A percentile compares a stretch with the other conserved stretches of the same genome.
Evolutionary conservation across 2,888 invertebrate species (phyloP).

Genomic region (Lucinisca nassula): DNA sequence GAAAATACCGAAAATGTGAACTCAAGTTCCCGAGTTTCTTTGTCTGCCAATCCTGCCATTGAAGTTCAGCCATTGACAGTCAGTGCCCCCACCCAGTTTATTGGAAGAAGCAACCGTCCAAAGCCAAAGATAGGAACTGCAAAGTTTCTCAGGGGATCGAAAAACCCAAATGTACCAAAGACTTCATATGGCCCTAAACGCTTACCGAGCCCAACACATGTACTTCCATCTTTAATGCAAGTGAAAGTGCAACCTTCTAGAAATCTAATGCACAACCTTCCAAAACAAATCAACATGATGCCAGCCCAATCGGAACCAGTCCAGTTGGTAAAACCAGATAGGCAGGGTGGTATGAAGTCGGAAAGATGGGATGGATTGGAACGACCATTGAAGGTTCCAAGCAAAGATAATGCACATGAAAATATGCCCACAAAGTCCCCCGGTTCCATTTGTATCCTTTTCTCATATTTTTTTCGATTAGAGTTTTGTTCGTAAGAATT

Average conservation of each 20-base stretch:
- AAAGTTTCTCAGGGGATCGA: not conserved
- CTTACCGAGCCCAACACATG: constrained; percentile 46
- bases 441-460: not conserved
- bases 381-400: not conserved
- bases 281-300: not conserved
- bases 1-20: not conserved
- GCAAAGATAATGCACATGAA: not conserved
- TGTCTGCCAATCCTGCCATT: not conserved
- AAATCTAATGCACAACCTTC: not conserved
- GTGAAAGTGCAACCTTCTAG: constrained; percentile 8
- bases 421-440: not conserved
- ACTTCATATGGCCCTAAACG: not conserved
- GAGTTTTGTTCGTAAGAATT: too few relatives aligned
- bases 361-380: not conserved
- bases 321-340: not conserved
- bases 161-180: not conserved
- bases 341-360: not conserved
- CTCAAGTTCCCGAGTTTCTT: not conserved
- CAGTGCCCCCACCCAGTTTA: not conserved
- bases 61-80: not conserved
- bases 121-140: constrained; percentile 15
- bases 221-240: constrained; percentile 35
- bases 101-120: constrained; percentile 29
- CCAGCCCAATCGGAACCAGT: not conserved
- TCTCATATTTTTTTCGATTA: not conserved